Evolutionary conservation across 2,888 invertebrate genomes (phyloP).

Genomic region (Serrognathus titanus): DNA sequence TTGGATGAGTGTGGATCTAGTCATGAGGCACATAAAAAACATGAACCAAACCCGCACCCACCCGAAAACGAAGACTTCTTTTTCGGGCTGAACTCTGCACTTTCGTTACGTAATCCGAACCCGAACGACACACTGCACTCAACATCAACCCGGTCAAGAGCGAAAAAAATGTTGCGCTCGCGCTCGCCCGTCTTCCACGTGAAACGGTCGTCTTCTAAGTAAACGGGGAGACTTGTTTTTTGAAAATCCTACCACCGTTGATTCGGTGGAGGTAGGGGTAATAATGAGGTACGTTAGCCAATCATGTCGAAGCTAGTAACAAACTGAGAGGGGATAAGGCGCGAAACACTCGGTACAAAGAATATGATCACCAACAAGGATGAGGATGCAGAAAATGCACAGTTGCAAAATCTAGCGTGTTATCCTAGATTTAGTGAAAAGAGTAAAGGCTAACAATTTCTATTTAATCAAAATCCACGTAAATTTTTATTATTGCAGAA

Average conservation of each 20-base stretch:
- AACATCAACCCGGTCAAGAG: conserved; percentile 5
- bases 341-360: conserved; percentile 8
- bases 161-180: conserved; percentile 9
- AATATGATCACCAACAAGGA: no score
- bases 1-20: conserved; percentile 81
- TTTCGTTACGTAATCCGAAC: conserved; percentile 8
- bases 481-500: no score
- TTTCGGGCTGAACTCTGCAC: not conserved
- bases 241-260: conserved; percentile 31
- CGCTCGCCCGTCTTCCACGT: conserved; percentile 14
- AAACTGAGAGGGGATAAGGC: conserved; percentile 13
- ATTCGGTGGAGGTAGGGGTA: conserved; percentile 24
- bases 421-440: no score
- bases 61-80: conserved; percentile 54
- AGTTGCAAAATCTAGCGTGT: no score
- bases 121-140: conserved; percentile 8
- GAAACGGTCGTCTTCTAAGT: conserved; percentile 17
- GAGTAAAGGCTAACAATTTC: no score
- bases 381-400: no score
- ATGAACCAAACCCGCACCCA: conserved; percentile 75
- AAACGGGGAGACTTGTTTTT: conserved; percentile 34
- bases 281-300: conserved; percentile 19
- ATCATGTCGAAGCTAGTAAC: conserved; percentile 6
- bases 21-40: conserved; percentile 61
- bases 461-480: no score